Evolutionary conservation across 1,140 invertebrate species (phyloP).

Genomic region (Linepithema humile): DNA sequence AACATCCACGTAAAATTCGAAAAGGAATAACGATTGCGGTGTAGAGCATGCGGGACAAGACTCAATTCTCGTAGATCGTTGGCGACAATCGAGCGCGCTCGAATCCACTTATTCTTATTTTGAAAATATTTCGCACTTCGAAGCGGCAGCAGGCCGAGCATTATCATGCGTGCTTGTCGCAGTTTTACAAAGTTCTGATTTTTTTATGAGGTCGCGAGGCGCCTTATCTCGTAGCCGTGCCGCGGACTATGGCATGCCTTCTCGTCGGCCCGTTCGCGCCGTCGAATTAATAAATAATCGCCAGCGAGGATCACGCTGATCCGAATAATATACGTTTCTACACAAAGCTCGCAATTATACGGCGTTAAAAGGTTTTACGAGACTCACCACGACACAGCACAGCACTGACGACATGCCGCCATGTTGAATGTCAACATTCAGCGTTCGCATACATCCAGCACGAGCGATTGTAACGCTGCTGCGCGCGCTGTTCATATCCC

Average conservation of each 20-base stretch:
- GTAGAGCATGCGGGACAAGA: neutral
- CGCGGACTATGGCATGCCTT: too few species aligned
- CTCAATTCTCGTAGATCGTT: neutral
- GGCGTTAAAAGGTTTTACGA: slow-evolving; percentile 71
- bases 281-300: neutral
- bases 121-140: neutral
- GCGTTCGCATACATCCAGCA: slow-evolving; percentile 71
- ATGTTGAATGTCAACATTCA: slow-evolving; percentile 91
- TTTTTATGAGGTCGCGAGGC: slow-evolving; percentile 71
- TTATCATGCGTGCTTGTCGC: slow-evolving; percentile 55
- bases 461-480: slow-evolving; percentile 47
- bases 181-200: slow-evolving; percentile 70
- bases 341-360: slow-evolving; percentile 67
- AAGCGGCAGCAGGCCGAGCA: neutral
- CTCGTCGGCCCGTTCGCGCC: neutral
- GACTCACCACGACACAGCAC: slow-evolving; percentile 95
- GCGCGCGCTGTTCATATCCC: slow-evolving; percentile 21
- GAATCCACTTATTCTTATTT: neutral
- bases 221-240: slow-evolving; percentile 37
- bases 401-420: slow-evolving; percentile 97
- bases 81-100: neutral
- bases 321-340: neutral
- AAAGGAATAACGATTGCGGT: neutral
- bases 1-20: slow-evolving; percentile 5
- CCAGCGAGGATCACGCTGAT: neutral